A percentile compares a stretch with the other conserved stretches of the same genome.
phyloP scores from a whole-genome alignment of 2,113 vertebrate species.

The Oceanodroma tethys region DNA sequence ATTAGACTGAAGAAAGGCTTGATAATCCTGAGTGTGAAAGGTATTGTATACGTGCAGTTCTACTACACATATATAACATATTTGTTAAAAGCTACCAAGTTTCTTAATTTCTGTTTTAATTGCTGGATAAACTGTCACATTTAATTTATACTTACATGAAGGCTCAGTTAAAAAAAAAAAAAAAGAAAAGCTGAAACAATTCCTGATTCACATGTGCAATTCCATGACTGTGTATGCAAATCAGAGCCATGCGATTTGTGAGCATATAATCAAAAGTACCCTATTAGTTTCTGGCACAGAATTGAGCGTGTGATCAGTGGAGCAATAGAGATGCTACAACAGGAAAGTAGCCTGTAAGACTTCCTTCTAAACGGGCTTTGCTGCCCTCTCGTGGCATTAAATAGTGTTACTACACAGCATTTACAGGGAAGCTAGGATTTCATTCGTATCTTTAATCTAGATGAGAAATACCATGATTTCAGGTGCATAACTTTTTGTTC shows the following conservation, averaged over 20 bases:
- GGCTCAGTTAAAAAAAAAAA: not conserved
- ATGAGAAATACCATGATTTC: not conserved
- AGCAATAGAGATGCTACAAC: not conserved
- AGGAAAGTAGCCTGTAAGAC: not conserved
- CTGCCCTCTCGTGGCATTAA: slow-evolving; percentile 20
- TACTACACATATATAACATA: not conserved
- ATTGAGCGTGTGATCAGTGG: not conserved
- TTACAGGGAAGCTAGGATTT: not conserved
- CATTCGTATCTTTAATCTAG: not conserved
- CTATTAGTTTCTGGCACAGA: not conserved
- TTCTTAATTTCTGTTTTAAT: not conserved
- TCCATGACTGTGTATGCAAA: not conserved
- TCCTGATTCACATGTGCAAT: not conserved
- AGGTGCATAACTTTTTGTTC: not conserved
- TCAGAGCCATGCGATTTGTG: not conserved
- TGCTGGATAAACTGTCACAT: not conserved
- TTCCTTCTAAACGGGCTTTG: not conserved
- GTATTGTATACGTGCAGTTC: not conserved
- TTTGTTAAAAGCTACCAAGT: not conserved
- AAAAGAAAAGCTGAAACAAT: not conserved
- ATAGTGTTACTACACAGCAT: not conserved
- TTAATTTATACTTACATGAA: not conserved
- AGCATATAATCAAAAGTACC: not conserved
- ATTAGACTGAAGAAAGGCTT: not conserved
- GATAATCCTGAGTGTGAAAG: not conserved